Percentiles rank a stretch among this genome's conserved stretches.
phyloP scores from a whole-genome alignment of 2,888 invertebrate species.

The Drosophila pegasa region DNA sequence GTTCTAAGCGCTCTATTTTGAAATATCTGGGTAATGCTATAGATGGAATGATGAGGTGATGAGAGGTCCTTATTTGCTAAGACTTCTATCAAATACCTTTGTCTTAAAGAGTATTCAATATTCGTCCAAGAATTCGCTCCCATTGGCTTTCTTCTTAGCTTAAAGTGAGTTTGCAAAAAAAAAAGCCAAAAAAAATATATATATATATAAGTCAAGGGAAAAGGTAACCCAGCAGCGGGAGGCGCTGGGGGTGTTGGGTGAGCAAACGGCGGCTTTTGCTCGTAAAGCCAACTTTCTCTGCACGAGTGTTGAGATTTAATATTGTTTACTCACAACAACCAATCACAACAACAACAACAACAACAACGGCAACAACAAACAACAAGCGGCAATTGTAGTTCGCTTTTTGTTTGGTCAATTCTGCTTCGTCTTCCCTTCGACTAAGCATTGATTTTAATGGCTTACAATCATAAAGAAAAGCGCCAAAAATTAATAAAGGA shows the following conservation, averaged over 20 bases:
- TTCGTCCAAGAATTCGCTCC: too few species aligned
- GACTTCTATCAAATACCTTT: too few species aligned
- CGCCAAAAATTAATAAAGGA: slow-evolving; percentile 60
- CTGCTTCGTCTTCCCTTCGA: slow-evolving; percentile 8
- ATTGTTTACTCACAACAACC: slow-evolving; percentile 67
- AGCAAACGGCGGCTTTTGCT: slow-evolving; percentile 40
- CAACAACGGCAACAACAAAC: slow-evolving; percentile 26
- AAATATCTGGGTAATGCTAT: too few species aligned
- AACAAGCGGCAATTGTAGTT: slow-evolving; percentile 59
- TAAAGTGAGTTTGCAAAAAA: slow-evolving; percentile 67
- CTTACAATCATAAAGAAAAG: slow-evolving; percentile 56
- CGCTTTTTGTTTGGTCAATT: slow-evolving; percentile 46
- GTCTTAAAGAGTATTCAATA: too few species aligned
- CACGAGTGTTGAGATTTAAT: slow-evolving; percentile 80
- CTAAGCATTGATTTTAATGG: slow-evolving; percentile 74
- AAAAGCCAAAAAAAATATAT: slow-evolving; percentile 31
- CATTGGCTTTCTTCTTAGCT: slow-evolving; percentile 24
- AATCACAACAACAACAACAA: slow-evolving; percentile 36
- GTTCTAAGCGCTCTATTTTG: too few species aligned
- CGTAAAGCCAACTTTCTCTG: slow-evolving; percentile 73
- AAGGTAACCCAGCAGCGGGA: slow-evolving; percentile 19
- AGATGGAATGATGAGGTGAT: too few species aligned
- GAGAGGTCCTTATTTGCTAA: too few species aligned
- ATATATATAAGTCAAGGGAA: slow-evolving; percentile 31
- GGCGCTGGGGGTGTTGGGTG: background rate